These are phyloP conservation scores for Callimorpha dominula DNA, from an alignment of 2,888 invertebrate genomes.

Conservation along the genomic window DNA sequence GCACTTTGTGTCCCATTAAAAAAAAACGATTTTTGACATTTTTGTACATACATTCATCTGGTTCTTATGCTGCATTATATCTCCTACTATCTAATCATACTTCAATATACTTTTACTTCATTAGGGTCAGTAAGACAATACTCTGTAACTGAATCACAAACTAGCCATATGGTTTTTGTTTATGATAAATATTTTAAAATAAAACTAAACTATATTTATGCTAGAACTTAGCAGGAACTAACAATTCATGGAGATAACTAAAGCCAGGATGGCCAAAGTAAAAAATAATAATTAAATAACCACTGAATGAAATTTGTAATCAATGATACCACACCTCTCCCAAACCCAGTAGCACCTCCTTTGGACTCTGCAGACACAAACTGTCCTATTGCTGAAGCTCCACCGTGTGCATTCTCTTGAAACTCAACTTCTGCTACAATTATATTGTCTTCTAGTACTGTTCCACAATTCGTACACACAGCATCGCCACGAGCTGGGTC, in stretches of 20 bases:
- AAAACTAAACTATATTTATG: too few species aligned
- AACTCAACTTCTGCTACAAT: conserved; percentile 99
- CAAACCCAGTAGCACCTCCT: conserved; percentile 93
- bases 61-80: too few species aligned
- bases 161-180: background rate
- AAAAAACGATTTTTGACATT: too few species aligned
- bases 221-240: too few species aligned
- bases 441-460: conserved; percentile 97
- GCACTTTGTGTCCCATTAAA: too few species aligned
- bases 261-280: too few species aligned
- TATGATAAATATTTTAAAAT: too few species aligned
- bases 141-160: background rate
- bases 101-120: background rate
- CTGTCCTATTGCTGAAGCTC: conserved; percentile 95
- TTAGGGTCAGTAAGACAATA: background rate
- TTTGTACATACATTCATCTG: too few species aligned
- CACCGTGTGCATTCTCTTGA: conserved; percentile 96
- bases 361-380: conserved; percentile 96
- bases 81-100: background rate
- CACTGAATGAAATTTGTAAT: too few species aligned
- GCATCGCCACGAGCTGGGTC: conserved; percentile 98
- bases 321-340: conserved; percentile 84
- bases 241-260: too few species aligned
- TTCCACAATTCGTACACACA: conserved; percentile 98
- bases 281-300: too few species aligned